Evolutionary conservation across 1,140 invertebrate species (phyloP).

Genomic region (Eupristina koningsbergeri): DNA sequence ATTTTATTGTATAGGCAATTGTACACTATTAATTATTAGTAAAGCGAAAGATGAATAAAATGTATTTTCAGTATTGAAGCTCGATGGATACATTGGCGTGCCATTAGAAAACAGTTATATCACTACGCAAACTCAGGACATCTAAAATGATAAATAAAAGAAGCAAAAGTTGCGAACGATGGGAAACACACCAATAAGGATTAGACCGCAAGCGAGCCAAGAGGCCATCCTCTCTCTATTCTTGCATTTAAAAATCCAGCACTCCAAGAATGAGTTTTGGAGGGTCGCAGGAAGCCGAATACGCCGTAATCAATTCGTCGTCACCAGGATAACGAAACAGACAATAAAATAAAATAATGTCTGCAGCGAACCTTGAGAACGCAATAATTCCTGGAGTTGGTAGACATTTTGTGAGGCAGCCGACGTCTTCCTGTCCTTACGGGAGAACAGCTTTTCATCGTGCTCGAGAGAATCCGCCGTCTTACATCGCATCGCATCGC

Average conservation of each 20-base stretch:
- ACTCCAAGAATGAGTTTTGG: background rate
- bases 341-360: slow-evolving; percentile 15
- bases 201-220: background rate
- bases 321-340: background rate
- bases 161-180: background rate
- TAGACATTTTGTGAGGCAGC: background rate
- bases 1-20: too few relatives aligned
- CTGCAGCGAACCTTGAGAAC: too few relatives aligned
- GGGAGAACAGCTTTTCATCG: slow-evolving; percentile 27
- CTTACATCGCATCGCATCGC: background rate
- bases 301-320: background rate
- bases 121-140: too few relatives aligned
- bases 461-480: background rate
- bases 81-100: too few relatives aligned
- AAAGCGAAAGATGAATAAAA: too few relatives aligned
- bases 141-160: too few relatives aligned
- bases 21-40: too few relatives aligned
- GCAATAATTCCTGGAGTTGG: too few relatives aligned
- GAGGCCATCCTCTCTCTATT: too few relatives aligned
- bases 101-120: too few relatives aligned
- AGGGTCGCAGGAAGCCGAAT: background rate
- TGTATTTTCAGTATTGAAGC: too few relatives aligned
- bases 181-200: background rate
- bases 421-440: too few relatives aligned
- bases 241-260: background rate